phyloP scores from a whole-genome alignment of 2,797 vertebrate species.

The Bradypus variegatus region DNA sequence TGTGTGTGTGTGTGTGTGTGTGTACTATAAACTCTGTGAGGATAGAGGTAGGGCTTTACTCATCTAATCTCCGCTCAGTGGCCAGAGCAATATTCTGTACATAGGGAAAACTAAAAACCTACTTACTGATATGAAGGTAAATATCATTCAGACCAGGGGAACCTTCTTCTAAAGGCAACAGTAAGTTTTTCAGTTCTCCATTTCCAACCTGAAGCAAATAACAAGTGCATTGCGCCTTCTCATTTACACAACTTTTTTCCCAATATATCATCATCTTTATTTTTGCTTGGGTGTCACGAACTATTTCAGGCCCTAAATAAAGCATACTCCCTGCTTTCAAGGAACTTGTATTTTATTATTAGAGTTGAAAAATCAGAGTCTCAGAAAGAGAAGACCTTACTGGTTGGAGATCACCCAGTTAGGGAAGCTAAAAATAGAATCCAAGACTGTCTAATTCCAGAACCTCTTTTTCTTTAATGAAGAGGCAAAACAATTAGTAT shows the following conservation, averaged over 20 bases:
- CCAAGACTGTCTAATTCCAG: not conserved
- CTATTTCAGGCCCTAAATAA: conserved; percentile 3
- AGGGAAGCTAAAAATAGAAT: not conserved
- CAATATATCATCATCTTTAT: not conserved
- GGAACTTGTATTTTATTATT: conserved; percentile 10
- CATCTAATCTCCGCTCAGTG: not conserved
- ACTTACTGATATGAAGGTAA: conserved; percentile 20
- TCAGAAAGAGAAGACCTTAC: conserved; percentile 18
- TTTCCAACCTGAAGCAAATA: not conserved
- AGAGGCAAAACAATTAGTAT: conserved; percentile 32
- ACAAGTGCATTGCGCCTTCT: not conserved
- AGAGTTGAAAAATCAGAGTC: not conserved
- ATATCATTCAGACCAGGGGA: not conserved
- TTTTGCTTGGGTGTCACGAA: not conserved
- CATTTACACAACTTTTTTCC: not conserved
- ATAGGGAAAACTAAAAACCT: not conserved
- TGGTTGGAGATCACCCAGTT: not conserved
- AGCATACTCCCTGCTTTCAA: not conserved
- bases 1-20: too few relatives aligned
- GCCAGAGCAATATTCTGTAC: not conserved
- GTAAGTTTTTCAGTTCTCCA: not conserved
- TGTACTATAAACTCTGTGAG: not conserved
- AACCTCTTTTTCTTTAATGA: not conserved
- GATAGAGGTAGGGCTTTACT: not conserved
- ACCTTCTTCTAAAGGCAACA: not conserved